Conservation (phyloP, 37 sponge, comb jelly and placozoan species). For the Beroe ovata region DNA sequence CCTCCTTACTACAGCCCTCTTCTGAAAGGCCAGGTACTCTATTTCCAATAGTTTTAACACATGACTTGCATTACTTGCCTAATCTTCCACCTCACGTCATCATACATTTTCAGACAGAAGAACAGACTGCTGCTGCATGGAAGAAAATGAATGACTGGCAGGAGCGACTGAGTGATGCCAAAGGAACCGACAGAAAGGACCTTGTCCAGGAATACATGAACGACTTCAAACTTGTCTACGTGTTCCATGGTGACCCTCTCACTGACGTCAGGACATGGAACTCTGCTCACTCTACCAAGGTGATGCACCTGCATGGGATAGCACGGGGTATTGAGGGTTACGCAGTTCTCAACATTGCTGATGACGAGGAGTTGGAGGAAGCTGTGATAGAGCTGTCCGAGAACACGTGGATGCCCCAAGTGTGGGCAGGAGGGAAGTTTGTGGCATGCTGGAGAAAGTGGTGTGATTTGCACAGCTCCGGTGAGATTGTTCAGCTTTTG, state of each 20-base stretch:
- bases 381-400: conserved; percentile 12
- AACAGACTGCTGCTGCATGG: conserved; percentile 49
- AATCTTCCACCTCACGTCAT: too few species aligned
- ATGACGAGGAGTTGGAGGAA: conserved; percentile 59
- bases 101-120: conserved; percentile 3
- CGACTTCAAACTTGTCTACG: conserved; percentile 29
- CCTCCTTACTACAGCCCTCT: conserved; percentile 29
- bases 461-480: background rate
- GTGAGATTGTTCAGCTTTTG: conserved; percentile 8
- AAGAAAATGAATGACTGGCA: conserved; percentile 46
- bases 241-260: conserved; percentile 23
- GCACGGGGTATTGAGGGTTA: conserved; percentile 36
- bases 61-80: too few species aligned
- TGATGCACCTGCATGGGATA: conserved; percentile 14
- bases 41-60: too few species aligned
- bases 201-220: background rate
- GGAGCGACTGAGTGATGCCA: background rate
- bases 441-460: conserved; percentile 21
- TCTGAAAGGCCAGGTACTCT: conserved; percentile 23
- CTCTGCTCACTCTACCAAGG: background rate
- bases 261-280: background rate
- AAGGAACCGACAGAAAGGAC: background rate
- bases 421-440: conserved; percentile 62
- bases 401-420: conserved; percentile 64
- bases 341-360: background rate